Conservation (phyloP, 2,888 invertebrate genomes). For the Cosmorhoe ocellata region DNA sequence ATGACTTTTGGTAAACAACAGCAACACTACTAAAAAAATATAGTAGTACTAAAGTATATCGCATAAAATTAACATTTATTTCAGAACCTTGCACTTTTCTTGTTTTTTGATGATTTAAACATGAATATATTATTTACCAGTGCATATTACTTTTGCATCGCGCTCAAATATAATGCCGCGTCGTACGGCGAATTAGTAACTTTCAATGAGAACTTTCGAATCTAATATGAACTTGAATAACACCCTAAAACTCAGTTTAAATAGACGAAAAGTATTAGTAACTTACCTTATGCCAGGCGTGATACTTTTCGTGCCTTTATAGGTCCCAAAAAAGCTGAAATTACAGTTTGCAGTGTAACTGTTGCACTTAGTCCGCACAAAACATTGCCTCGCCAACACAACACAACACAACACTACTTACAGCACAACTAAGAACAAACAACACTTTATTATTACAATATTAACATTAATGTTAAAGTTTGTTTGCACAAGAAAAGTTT, state of each 20-base stretch:
- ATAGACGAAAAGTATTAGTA: conserved; percentile 1
- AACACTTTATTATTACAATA: no score
- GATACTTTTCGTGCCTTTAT: conserved; percentile 25
- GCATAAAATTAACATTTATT: no score
- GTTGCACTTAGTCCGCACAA: conserved; percentile 35
- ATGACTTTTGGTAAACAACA: no score
- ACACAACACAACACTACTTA: conserved; percentile 16
- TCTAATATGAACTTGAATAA: background rate
- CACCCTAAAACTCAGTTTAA: background rate
- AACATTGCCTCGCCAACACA: conserved; percentile 33
- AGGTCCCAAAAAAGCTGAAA: conserved; percentile 32
- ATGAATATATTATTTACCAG: no score
- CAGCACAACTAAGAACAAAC: no score
- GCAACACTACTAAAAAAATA: no score
- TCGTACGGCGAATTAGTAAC: conserved; percentile 39
- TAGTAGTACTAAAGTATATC: no score
- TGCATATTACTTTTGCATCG: conserved; percentile 33
- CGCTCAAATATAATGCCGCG: conserved; percentile 49
- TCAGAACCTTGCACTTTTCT: no score
- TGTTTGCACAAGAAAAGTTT: no score
- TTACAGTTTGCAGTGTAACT: conserved; percentile 28
- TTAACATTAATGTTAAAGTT: no score
- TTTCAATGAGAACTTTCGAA: conserved; percentile 32
- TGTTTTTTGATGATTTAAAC: no score
- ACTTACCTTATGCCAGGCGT: conserved; percentile 34